These are phyloP conservation scores for Drosophila pachea DNA, from an alignment of 1,140 invertebrate genomes.

Conservation along the genomic window DNA sequence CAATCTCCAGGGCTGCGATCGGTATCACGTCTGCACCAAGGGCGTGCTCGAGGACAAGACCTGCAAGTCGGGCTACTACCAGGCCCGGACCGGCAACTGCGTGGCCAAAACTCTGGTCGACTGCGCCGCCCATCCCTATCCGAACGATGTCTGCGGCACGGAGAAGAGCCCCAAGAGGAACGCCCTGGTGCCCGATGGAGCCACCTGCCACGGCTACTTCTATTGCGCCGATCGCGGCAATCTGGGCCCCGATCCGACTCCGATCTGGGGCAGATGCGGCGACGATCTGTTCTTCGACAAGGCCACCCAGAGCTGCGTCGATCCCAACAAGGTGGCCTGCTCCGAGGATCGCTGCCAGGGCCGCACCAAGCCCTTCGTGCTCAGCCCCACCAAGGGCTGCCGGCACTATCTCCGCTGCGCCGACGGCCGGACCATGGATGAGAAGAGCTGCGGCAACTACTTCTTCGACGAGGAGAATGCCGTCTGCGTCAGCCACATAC, in stretches of 20 bases:
- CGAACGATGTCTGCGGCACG: constrained; percentile 60
- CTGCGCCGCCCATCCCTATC: constrained; percentile 63
- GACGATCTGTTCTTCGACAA: constrained; percentile 57
- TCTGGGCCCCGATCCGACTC: constrained; percentile 42
- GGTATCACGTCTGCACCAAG: constrained; percentile 55
- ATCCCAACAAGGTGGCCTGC: constrained; percentile 45
- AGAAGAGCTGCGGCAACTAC: constrained; percentile 50
- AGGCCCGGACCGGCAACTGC: constrained; percentile 47
- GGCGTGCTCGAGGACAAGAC: constrained; percentile 23
- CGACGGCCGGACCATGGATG: constrained; percentile 35
- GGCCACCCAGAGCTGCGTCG: constrained; percentile 30
- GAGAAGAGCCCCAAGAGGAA: constrained; percentile 39
- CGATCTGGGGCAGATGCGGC: constrained; percentile 48
- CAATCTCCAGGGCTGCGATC: constrained; percentile 48
- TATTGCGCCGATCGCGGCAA: constrained; percentile 40
- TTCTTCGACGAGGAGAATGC: constrained; percentile 53
- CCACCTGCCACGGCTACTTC: constrained; percentile 68
- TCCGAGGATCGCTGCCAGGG: constrained; percentile 65
- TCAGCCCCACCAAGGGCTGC: constrained; percentile 49
- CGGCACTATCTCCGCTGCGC: constrained; percentile 55
- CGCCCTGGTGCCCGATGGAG: constrained; percentile 46
- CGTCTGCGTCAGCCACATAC: constrained; percentile 30
- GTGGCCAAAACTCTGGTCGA: constrained; percentile 44
- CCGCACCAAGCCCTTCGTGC: constrained; percentile 43
- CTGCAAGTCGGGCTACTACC: constrained; percentile 51